Conservation (phyloP, 2,113 vertebrate genomes). For the Phalacrocorax pelagicus region DNA sequence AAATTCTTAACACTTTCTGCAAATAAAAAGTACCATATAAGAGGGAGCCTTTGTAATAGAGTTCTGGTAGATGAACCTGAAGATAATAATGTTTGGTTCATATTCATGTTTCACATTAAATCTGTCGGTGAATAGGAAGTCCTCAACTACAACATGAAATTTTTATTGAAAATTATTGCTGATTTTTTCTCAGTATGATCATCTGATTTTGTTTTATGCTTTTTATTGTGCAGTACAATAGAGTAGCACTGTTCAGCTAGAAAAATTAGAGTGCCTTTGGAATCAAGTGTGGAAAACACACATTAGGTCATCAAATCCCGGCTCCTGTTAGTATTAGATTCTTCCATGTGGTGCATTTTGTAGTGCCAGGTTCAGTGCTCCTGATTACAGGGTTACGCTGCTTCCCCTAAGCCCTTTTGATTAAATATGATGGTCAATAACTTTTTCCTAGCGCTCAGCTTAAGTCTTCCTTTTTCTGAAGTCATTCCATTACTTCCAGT, state of each 20-base stretch:
- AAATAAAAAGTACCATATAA: constrained; percentile 8
- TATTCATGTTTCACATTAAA: constrained; percentile 2
- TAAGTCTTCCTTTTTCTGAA: background rate
- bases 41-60: background rate
- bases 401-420: background rate
- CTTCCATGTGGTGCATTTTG: background rate
- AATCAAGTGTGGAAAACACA: constrained; percentile 6
- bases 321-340: background rate
- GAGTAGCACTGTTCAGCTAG: background rate
- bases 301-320: background rate
- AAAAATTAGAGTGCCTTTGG: constrained; percentile 10
- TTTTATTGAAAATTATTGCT: constrained; percentile 21
- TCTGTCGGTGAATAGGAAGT: background rate
- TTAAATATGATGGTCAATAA: background rate
- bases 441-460: background rate
- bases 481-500: background rate
- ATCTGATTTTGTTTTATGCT: constrained; percentile 10
- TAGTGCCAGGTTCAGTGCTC: background rate
- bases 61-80: background rate
- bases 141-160: background rate
- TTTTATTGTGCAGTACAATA: background rate
- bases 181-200: background rate
- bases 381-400: background rate
- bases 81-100: constrained; percentile 16
- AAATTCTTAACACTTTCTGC: constrained; percentile 46